Base-by-base conservation (phyloP, 2,797 vertebrate species). In the Amphiprion clarkii region DNA sequence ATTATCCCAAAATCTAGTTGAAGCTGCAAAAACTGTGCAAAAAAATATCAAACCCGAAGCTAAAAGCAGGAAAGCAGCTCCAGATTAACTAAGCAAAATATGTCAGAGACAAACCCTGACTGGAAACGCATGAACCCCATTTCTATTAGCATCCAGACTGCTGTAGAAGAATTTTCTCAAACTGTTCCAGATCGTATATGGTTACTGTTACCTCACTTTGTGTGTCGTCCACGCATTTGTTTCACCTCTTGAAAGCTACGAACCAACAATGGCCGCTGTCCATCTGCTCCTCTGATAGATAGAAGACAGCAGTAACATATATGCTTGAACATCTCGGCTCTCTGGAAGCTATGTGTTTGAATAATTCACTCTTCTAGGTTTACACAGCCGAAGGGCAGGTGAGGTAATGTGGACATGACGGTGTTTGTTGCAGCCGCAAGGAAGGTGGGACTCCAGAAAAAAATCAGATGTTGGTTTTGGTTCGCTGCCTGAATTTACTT, bases 301-400 rank as follows among this genome's bases (percentile, higher is more conserved):
- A 5, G 36, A 56, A 59, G 67, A 67, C 66, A 46, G 58, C 0
- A 65, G 87, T 78, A 85, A 89, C 83, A 14, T 85, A 88, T 89
- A 86, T 63, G 72, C 68, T 84, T 84, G 89, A 92, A 85, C 85
- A 69, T 69, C 12, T 40, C 80, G 54, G 76, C 58, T 17, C 69
- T 74, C 23, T 25, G 58, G 65, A 81, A 63, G 74, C 48, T 71
- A 40, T 68, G 73, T 27, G 74, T 67, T 58, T 72, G 77, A 88
- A 82, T 89, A 82, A 88, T 90, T 84, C 79, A 89, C 79, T 81
- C 84, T 76, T 89, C 89, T 93, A 89, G 81, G 75, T 89, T 94
- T 93, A 91, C 92, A 83, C 39, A 65, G 88, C 93, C 86, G 63
- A 64, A 77, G 88, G 93, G 74, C 67, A 72, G 89, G 83, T 93